Conservation (phyloP, 2,113 vertebrate species). For the Heterotilapia buettikoferi region DNA sequence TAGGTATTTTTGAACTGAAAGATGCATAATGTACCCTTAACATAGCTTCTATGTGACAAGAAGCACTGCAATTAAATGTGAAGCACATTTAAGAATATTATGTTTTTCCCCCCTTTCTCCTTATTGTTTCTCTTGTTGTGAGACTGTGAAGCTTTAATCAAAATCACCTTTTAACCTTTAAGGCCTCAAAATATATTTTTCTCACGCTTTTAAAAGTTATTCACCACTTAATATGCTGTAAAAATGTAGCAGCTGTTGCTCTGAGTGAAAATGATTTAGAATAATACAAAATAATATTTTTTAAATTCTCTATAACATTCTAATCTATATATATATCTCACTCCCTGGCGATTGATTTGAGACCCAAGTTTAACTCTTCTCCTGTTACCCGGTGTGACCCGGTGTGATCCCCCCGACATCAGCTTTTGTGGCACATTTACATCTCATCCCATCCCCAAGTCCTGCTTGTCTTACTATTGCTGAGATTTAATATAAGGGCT, state of each 20-base stretch:
- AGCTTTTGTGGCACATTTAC: background rate
- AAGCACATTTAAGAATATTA: conserved; percentile 37
- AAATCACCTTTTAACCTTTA: background rate
- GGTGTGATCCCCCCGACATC: background rate
- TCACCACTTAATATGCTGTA: background rate
- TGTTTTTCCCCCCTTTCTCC: background rate
- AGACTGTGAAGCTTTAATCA: conserved; percentile 29
- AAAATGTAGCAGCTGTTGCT: conserved; percentile 33
- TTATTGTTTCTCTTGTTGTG: background rate
- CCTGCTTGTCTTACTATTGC: conserved; percentile 38
- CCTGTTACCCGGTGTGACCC: background rate
- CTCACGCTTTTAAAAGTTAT: background rate
- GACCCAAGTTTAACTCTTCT: background rate
- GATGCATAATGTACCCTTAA: conserved; percentile 12
- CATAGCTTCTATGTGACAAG: conserved; percentile 15
- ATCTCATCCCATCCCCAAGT: background rate
- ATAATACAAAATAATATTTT: background rate
- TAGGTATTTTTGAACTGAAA: conserved; percentile 44
- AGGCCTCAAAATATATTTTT: background rate
- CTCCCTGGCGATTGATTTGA: background rate
- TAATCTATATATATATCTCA: background rate
- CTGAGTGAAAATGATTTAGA: background rate
- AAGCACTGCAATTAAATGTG: conserved; percentile 29
- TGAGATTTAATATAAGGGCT: conserved; percentile 68
- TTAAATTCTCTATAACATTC: background rate